Evolutionary conservation across 2,113 vertebrate genomes (phyloP).

Genomic region (Protobothrops flavoviridis): DNA sequence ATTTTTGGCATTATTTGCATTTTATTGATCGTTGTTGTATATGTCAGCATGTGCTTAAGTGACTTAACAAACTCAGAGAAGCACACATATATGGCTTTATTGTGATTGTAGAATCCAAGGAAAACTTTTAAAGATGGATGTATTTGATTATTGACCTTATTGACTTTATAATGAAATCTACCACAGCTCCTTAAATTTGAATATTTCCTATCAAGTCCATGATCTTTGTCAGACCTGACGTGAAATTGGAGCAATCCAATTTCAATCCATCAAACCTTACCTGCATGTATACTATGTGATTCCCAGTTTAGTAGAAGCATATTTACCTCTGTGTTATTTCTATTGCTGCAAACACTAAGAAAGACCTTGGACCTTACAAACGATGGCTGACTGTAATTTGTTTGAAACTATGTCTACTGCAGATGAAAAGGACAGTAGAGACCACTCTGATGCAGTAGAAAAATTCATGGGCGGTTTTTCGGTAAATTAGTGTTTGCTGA

Average conservation of each 20-base stretch:
- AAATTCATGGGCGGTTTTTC: not conserved
- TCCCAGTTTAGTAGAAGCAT: not conserved
- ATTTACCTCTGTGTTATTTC: not conserved
- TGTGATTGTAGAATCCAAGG: not conserved
- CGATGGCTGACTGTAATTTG: not conserved
- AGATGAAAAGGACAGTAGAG: not conserved
- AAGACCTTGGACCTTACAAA: not conserved
- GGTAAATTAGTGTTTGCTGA: not conserved
- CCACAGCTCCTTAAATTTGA: not conserved
- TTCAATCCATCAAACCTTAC: not conserved
- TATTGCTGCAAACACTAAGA: not conserved
- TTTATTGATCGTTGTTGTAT: not conserved
- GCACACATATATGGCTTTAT: not conserved
- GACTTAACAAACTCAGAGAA: slow-evolving; percentile 33
- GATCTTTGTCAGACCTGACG: not conserved
- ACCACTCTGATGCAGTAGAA: not conserved
- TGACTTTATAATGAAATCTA: not conserved
- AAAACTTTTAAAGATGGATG: not conserved
- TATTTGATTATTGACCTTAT: not conserved
- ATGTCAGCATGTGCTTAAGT: not conserved
- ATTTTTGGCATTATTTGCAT: slow-evolving; percentile 51
- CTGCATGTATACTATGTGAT: not conserved
- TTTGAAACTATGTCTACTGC: not conserved
- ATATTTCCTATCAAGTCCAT: not conserved
- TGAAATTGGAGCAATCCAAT: not conserved